These are phyloP conservation scores for Xiphorhynchus elegans DNA, from an alignment of 2,113 vertebrate genomes.

Conservation along the genomic window DNA sequence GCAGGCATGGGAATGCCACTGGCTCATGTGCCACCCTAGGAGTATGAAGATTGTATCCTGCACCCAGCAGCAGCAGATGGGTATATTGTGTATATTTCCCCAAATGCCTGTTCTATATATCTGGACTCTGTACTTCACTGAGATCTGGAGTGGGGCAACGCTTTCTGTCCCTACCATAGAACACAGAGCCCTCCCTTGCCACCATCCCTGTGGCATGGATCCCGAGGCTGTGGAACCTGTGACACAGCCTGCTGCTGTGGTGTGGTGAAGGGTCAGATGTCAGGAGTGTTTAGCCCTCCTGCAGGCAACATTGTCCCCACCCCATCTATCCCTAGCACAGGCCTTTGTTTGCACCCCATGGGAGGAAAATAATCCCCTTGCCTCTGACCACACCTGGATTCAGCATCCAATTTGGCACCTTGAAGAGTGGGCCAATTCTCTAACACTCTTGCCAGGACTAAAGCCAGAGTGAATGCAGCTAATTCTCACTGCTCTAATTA, in stretches of 20 bases:
- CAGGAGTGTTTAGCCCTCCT: constrained; percentile 60
- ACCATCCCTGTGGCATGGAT: accelerated
- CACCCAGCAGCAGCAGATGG: neutral
- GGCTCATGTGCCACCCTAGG: neutral
- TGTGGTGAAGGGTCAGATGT: constrained; percentile 40
- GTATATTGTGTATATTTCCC: accelerated
- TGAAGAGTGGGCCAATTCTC: constrained; percentile 65
- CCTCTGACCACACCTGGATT: constrained; percentile 67
- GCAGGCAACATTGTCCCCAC: constrained; percentile 36
- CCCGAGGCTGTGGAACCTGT: neutral
- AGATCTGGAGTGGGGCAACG: neutral
- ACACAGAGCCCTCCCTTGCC: neutral
- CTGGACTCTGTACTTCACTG: neutral
- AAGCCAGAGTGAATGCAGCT: constrained; percentile 62
- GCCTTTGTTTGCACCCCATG: constrained; percentile 70
- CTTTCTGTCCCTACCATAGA: neutral
- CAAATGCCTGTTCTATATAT: neutral
- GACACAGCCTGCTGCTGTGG: neutral
- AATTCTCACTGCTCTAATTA: constrained; percentile 66
- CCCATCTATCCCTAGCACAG: constrained; percentile 31
- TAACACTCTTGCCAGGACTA: constrained; percentile 36
- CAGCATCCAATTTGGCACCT: constrained; percentile 68
- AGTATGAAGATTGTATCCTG: neutral
- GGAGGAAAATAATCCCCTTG: constrained; percentile 69
- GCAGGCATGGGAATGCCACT: neutral